A percentile compares a stretch with the other conserved stretches of the same genome.
phyloP scores from a whole-genome alignment of 2,888 invertebrate species.

The Elysia crispata region DNA sequence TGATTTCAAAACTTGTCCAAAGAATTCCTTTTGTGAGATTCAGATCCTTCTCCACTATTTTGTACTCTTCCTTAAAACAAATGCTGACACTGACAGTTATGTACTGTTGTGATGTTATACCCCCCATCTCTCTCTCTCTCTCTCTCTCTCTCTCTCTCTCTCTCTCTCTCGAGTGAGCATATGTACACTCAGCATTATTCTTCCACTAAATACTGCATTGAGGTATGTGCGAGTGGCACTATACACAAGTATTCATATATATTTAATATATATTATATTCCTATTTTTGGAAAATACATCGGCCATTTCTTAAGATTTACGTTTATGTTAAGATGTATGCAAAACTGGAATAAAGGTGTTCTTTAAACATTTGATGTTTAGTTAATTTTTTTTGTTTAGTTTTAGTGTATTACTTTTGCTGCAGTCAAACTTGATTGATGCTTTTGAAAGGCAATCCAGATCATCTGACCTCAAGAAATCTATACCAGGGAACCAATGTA shows the following conservation, averaged over 20 bases:
- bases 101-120: no score
- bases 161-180: no score
- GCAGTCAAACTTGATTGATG: no score
- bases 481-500: no score
- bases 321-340: conserved; percentile 73
- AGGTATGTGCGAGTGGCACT: conserved; percentile 54
- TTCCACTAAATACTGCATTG: conserved; percentile 52
- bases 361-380: conserved; percentile 51
- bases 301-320: conserved; percentile 67
- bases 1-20: background rate
- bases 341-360: conserved; percentile 75
- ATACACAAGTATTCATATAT: conserved; percentile 72
- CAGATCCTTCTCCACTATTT: no score
- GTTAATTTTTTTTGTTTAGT: background rate
- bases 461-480: no score
- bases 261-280: conserved; percentile 56
- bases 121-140: no score
- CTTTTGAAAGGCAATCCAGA: no score
- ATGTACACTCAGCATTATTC: conserved; percentile 53
- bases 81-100: no score
- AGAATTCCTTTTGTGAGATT: no score
- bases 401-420: background rate
- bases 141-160: no score
- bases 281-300: conserved; percentile 70
- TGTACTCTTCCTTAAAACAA: no score